Evolutionary conservation across 1,140 invertebrate species (phyloP).

Genomic region (Phocides pigmalion): DNA sequence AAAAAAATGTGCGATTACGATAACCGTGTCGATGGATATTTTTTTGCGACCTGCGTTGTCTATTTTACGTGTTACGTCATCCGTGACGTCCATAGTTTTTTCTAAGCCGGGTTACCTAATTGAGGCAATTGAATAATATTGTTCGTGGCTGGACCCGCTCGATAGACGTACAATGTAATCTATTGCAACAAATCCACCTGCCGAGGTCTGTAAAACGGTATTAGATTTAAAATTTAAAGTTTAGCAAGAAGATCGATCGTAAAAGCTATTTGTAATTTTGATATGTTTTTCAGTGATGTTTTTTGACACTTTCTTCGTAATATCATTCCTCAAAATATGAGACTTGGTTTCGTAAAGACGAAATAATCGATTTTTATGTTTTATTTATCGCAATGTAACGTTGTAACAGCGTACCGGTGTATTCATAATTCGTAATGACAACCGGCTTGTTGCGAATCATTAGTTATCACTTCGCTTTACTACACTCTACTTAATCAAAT

Average conservation of each 20-base stretch:
- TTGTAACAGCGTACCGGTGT: slow-evolving; percentile 1
- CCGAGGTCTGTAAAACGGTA: slow-evolving; percentile 3
- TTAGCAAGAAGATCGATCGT: neutral
- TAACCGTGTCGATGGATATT: slow-evolving; percentile 25
- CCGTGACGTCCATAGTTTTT: slow-evolving; percentile 52
- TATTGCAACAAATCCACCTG: neutral
- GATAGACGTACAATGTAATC: slow-evolving; percentile 17
- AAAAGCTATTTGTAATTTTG: neutral
- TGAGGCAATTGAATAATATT: slow-evolving; percentile 43
- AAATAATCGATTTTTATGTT: neutral
- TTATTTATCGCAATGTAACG: slow-evolving; percentile 6
- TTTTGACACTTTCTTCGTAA: neutral
- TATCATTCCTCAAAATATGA: neutral
- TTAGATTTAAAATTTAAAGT: neutral
- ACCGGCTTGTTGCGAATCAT: slow-evolving; percentile 7
- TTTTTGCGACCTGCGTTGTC: slow-evolving; percentile 38
- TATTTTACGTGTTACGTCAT: slow-evolving; percentile 56
- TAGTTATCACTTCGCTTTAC: neutral
- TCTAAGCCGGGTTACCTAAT: slow-evolving; percentile 49
- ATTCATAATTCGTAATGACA: neutral
- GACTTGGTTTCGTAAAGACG: neutral
- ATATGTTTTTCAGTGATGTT: neutral
- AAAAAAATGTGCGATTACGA: slow-evolving; percentile 5
- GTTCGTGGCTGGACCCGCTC: slow-evolving; percentile 12
- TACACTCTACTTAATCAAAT: slow-evolving; percentile 19